Conservation (phyloP, 2,113 vertebrate genomes). For the Pseudopipra pipra region DNA sequence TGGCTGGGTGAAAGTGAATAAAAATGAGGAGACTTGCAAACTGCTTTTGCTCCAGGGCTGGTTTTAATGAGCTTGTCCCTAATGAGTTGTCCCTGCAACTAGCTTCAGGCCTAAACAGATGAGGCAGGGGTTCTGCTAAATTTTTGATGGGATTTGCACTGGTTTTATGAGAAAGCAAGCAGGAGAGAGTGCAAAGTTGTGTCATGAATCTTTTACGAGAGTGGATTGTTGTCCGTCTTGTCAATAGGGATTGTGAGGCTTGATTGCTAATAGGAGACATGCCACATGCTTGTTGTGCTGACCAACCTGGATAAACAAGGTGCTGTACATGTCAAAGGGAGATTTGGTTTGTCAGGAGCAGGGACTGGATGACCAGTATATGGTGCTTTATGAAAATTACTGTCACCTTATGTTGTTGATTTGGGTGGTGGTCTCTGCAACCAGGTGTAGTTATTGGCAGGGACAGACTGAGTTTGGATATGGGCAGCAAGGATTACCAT, state of each 20-base stretch:
- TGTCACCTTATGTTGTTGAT: neutral
- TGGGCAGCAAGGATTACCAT: neutral
- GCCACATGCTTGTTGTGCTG: conserved; percentile 30
- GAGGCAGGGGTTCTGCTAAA: conserved; percentile 88
- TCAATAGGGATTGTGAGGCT: conserved; percentile 67
- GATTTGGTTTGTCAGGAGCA: conserved; percentile 10
- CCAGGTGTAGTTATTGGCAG: neutral
- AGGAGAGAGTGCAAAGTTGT: conserved; percentile 77
- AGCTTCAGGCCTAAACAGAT: conserved; percentile 90
- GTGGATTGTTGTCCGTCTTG: conserved; percentile 75
- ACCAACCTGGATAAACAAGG: conserved; percentile 7
- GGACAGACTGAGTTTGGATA: neutral
- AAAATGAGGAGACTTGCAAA: conserved; percentile 80
- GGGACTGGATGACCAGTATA: neutral
- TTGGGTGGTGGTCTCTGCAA: neutral
- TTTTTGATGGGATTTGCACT: conserved; percentile 89
- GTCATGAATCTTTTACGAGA: conserved; percentile 84
- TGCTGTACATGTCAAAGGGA: neutral
- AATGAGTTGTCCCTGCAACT: conserved; percentile 90
- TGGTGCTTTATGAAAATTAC: neutral
- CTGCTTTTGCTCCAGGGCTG: conserved; percentile 86
- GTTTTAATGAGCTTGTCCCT: conserved; percentile 90
- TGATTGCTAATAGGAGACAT: conserved; percentile 71
- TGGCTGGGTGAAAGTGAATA: conserved; percentile 79
- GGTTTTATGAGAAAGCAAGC: conserved; percentile 83